phyloP scores from a whole-genome alignment of 2,113 vertebrate genomes.

The Parus major region DNA sequence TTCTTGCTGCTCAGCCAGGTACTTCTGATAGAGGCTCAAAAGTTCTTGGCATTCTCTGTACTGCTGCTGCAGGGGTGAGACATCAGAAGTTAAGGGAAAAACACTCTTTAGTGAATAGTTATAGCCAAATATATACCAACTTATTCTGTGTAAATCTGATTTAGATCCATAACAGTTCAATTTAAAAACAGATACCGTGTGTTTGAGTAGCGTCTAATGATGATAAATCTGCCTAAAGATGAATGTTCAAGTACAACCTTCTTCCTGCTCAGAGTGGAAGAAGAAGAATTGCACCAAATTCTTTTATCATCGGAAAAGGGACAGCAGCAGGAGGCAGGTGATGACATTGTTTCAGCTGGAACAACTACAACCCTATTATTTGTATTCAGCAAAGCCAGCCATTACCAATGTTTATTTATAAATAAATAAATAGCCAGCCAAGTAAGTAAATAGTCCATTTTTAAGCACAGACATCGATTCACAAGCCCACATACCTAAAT shows the following conservation, averaged over 20 bases:
- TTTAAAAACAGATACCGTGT: slow-evolving; percentile 27
- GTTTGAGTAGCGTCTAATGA: slow-evolving; percentile 37
- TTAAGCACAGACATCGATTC: slow-evolving; percentile 42
- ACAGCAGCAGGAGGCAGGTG: slow-evolving; percentile 3
- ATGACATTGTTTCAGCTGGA: slow-evolving; percentile 36
- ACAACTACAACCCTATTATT: slow-evolving; percentile 42
- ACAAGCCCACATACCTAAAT: slow-evolving; percentile 19
- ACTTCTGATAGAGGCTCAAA: slow-evolving; percentile 93
- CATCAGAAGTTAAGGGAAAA: slow-evolving; percentile 82
- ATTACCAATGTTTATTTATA: slow-evolving; percentile 52
- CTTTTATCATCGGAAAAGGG: slow-evolving; percentile 28
- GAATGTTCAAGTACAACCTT: slow-evolving; percentile 3
- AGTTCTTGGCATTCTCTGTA: slow-evolving; percentile 96
- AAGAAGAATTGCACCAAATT: slow-evolving; percentile 31
- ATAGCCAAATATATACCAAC: neutral
- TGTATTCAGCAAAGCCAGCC: slow-evolving; percentile 47
- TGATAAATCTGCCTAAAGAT: slow-evolving; percentile 42
- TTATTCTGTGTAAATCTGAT: neutral
- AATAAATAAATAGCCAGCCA: slow-evolving; percentile 59
- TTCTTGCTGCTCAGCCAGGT: slow-evolving; percentile 91
- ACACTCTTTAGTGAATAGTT: neutral
- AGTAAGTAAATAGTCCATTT: slow-evolving; percentile 37
- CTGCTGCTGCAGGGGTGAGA: slow-evolving; percentile 90
- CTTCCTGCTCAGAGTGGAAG: neutral
- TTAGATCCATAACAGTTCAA: neutral